Evolutionary conservation across 2,888 invertebrate genomes (phyloP).

Genomic region (Drepana falcataria): DNA sequence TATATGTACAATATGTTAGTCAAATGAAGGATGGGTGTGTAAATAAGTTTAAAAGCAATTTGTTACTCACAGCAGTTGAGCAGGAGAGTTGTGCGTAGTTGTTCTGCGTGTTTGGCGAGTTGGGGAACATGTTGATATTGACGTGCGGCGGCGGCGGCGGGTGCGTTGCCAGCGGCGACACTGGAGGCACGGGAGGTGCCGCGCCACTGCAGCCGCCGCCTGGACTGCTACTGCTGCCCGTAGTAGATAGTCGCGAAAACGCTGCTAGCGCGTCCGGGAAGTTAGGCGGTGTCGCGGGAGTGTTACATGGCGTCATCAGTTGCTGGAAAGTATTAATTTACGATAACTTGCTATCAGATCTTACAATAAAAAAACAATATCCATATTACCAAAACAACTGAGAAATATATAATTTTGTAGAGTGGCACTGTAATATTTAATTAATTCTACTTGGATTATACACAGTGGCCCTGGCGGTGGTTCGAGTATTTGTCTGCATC

Average conservation of each 20-base stretch:
- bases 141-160: constrained; percentile 53
- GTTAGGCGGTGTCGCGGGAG: constrained; percentile 96
- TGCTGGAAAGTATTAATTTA: constrained; percentile 58
- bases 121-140: constrained; percentile 55
- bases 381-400: no score
- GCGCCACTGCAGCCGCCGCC: constrained; percentile 39
- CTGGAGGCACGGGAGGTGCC: constrained; percentile 38
- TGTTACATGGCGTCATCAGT: constrained; percentile 95
- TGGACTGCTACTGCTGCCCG: constrained; percentile 68
- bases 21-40: no score
- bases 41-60: no score
- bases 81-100: constrained; percentile 66
- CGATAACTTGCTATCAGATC: no score
- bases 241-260: constrained; percentile 91
- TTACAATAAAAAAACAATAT: no score
- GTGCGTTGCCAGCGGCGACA: constrained; percentile 66
- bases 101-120: constrained; percentile 54
- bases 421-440: no score
- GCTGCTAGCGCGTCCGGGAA: constrained; percentile 94
- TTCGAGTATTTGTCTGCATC: no score
- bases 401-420: no score
- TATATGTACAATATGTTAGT: no score
- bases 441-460: no score
- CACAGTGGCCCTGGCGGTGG: no score
- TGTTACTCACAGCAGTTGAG: constrained; percentile 67